These are phyloP conservation scores for Champsocephalus esox DNA, from an alignment of 2,797 vertebrate species.

Conservation along the genomic window DNA sequence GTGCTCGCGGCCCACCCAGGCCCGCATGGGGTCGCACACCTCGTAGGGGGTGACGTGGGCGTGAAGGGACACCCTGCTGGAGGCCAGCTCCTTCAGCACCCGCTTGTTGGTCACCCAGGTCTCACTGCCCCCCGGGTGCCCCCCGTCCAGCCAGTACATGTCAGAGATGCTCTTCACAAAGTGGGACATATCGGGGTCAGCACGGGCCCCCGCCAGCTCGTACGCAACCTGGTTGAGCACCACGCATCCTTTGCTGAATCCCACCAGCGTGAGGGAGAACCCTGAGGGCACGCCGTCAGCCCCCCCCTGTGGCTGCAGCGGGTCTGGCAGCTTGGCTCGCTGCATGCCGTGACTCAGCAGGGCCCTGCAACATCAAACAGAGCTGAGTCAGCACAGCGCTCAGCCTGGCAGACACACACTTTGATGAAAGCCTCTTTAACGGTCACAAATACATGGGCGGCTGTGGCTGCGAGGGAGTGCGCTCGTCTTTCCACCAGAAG, in stretches of 20 bases:
- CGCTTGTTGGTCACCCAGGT: constrained; percentile 94
- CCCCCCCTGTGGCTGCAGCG: constrained; percentile 67
- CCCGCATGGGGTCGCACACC: constrained; percentile 94
- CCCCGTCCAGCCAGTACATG: constrained; percentile 97
- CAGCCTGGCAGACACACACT: no score
- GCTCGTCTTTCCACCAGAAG: no score
- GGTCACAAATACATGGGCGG: no score
- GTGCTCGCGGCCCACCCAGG: constrained; percentile 97
- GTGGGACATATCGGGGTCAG: constrained; percentile 83
- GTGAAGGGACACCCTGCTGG: constrained; percentile 88
- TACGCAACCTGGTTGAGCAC: constrained; percentile 97
- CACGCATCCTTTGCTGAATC: constrained; percentile 99
- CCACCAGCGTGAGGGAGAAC: constrained; percentile 90
- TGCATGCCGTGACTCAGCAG: constrained; percentile 92
- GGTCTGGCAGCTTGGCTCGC: constrained; percentile 76
- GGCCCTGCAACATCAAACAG: constrained; percentile 63
- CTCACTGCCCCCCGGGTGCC: constrained; percentile 94
- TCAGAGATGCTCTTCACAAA: constrained; percentile 88
- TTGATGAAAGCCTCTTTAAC: no score
- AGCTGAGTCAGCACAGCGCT: neutral
- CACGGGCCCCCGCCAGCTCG: constrained; percentile 89
- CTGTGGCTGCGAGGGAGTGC: no score
- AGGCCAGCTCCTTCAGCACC: constrained; percentile 88
- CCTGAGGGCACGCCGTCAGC: constrained; percentile 63
- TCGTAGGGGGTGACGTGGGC: constrained; percentile 97